A percentile compares a stretch with the other conserved stretches of the same genome.
Conservation (phyloP, 2,888 invertebrate species). For the Diaprepes abbreviatus region DNA sequence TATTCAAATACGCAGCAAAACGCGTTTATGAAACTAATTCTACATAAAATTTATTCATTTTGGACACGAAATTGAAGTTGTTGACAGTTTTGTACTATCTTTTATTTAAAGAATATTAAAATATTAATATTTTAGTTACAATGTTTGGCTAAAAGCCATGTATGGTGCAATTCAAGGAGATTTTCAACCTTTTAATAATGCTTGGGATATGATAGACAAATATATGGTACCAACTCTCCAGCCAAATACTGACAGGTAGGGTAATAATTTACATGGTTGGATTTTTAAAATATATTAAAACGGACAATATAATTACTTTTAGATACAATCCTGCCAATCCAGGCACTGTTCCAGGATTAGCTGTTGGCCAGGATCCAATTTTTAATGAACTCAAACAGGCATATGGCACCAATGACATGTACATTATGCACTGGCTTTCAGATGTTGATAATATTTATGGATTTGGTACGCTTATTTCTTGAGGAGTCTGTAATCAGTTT, state of each 20-base stretch:
- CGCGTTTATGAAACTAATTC: no score
- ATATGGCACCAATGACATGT: constrained; percentile 51
- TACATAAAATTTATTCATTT: no score
- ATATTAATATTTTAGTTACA: constrained; percentile 51
- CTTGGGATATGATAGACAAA: constrained; percentile 52
- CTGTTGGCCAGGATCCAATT: constrained; percentile 54
- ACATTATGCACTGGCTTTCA: constrained; percentile 54
- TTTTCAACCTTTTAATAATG: constrained; percentile 51
- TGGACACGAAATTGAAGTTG: no score
- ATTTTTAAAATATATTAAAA: no score
- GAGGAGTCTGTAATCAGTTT: no score
- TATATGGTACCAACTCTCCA: constrained; percentile 51
- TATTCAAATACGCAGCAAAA: no score
- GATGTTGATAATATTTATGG: constrained; percentile 55
- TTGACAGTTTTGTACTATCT: no score
- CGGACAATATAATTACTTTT: no score
- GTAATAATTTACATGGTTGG: no score
- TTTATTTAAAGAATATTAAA: no score
- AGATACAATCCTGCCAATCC: constrained; percentile 50
- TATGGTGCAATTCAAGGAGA: constrained; percentile 51
- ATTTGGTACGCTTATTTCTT: constrained; percentile 50
- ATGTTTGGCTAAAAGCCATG: constrained; percentile 50
- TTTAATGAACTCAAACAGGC: constrained; percentile 51
- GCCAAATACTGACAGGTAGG: constrained; percentile 49
- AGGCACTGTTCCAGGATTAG: constrained; percentile 25